These are phyloP conservation scores for Mylabris phalerata DNA, from an alignment of 1,140 invertebrate genomes.

Conservation along the genomic window DNA sequence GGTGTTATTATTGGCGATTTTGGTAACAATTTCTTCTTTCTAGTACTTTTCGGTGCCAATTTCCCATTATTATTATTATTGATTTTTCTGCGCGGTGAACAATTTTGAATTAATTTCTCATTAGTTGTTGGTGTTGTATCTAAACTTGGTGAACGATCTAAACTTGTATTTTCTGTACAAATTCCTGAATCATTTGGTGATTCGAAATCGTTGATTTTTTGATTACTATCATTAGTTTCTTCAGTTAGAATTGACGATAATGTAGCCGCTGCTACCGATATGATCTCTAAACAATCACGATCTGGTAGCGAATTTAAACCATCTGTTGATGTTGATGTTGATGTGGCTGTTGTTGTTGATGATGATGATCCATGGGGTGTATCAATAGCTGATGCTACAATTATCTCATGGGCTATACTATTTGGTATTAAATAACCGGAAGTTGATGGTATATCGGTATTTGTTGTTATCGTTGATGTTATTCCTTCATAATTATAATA, in stretches of 20 bases:
- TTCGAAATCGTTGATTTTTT: slow-evolving; percentile 39
- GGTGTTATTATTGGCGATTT: background rate
- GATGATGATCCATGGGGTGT: background rate
- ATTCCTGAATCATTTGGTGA: slow-evolving; percentile 60
- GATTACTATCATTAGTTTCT: slow-evolving; percentile 37
- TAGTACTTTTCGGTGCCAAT: slow-evolving; percentile 3
- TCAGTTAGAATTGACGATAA: slow-evolving; percentile 52
- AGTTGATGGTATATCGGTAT: slow-evolving; percentile 43
- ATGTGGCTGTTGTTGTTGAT: slow-evolving; percentile 10
- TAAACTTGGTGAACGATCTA: slow-evolving; percentile 53
- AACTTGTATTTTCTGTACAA: slow-evolving; percentile 63
- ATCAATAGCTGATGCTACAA: slow-evolving; percentile 26
- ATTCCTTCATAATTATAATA: background rate
- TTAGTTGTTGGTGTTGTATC: slow-evolving; percentile 30
- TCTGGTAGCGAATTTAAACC: slow-evolving; percentile 45
- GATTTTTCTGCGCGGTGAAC: slow-evolving; percentile 1
- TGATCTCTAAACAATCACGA: slow-evolving; percentile 48
- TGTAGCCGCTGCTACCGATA: slow-evolving; percentile 60
- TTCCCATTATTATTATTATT: slow-evolving; percentile 1
- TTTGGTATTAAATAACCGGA: slow-evolving; percentile 52
- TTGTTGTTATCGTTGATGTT: background rate
- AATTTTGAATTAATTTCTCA: slow-evolving; percentile 2
- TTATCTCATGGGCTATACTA: slow-evolving; percentile 37
- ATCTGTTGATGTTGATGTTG: background rate
- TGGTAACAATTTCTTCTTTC: background rate